Evolutionary conservation across 2,113 vertebrate species (phyloP).

Genomic region (Pontoporia blainvillei): DNA sequence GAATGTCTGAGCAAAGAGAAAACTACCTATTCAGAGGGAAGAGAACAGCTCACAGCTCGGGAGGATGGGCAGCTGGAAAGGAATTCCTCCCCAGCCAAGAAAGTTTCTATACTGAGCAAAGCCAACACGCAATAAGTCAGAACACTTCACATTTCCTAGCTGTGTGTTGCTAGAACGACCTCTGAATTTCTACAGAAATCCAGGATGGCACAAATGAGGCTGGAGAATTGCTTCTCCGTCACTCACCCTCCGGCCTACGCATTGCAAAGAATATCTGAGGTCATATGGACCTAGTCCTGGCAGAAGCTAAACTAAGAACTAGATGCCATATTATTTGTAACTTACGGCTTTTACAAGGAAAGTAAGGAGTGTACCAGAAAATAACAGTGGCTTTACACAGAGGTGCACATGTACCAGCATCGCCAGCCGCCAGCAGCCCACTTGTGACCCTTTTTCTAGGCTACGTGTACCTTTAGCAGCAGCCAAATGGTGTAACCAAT

Average conservation of each 20-base stretch:
- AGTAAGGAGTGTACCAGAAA: not conserved
- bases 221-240: not conserved
- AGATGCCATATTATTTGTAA: not conserved
- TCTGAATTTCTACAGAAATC: not conserved
- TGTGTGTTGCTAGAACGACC: not conserved
- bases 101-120: not conserved
- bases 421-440: no score
- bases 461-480: not conserved
- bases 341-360: not conserved
- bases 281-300: no score
- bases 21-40: conserved; percentile 13
- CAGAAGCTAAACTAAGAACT: not conserved
- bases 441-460: not conserved
- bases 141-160: not conserved
- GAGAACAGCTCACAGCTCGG: not conserved
- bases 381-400: not conserved
- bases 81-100: not conserved
- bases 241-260: no score
- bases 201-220: not conserved
- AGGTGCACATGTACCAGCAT: not conserved
- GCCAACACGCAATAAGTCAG: conserved; percentile 43
- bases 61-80: not conserved
- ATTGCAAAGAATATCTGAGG: not conserved
- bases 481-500: not conserved
- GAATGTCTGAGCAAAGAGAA: conserved; percentile 47